These are phyloP conservation scores for Kobus ellipsiprymnus DNA, from an alignment of 2,113 vertebrate genomes.

Conservation along the genomic window DNA sequence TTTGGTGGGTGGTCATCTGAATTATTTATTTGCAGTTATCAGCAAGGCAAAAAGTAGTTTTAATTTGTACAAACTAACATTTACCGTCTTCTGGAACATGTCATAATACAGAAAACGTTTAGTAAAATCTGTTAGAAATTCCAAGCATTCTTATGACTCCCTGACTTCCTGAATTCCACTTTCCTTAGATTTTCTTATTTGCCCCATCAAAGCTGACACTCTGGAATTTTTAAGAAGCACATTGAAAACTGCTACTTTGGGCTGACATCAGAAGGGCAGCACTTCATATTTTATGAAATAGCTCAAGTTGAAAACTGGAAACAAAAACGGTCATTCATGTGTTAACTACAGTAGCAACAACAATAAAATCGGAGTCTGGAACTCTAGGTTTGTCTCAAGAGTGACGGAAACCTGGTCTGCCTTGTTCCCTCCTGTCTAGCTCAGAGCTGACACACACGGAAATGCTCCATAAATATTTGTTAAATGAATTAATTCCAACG, in stretches of 20 bases:
- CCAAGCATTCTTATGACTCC: slow-evolving; percentile 71
- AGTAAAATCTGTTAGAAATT: slow-evolving; percentile 78
- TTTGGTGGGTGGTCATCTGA: slow-evolving; percentile 50
- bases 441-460: background rate
- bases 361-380: background rate
- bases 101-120: slow-evolving; percentile 63
- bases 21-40: slow-evolving; percentile 63
- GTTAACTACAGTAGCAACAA: background rate
- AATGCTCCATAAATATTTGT: background rate
- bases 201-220: slow-evolving; percentile 58
- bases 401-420: background rate
- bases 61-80: slow-evolving; percentile 7
- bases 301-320: background rate
- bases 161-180: slow-evolving; percentile 69
- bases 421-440: background rate
- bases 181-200: slow-evolving; percentile 68
- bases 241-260: background rate
- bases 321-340: background rate
- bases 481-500: background rate
- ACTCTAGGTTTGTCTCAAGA: background rate
- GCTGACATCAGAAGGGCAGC: background rate
- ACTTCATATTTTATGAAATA: background rate
- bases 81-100: slow-evolving; percentile 68
- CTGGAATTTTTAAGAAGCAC: background rate
- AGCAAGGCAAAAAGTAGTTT: slow-evolving; percentile 48